A percentile compares a stretch with the other conserved stretches of the same genome.
Conservation (phyloP, 1,140 invertebrate species). For the Nautilus pompilius region DNA sequence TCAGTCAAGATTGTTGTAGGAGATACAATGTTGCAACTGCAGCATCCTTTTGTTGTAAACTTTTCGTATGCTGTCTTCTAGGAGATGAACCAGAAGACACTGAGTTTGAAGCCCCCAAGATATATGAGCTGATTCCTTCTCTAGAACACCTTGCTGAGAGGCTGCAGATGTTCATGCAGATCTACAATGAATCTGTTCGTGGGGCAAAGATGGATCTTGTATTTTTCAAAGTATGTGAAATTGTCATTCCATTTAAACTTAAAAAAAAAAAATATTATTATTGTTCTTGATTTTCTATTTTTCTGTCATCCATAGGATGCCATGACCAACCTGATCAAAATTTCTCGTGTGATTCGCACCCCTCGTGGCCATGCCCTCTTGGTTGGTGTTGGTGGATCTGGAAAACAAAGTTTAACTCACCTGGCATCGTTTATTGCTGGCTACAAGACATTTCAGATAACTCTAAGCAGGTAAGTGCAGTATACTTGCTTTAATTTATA, state of each 20-base stretch:
- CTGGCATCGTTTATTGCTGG: constrained; percentile 94
- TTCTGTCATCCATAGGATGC: constrained; percentile 67
- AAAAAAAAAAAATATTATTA: neutral
- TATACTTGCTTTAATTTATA: neutral
- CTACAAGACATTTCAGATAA: constrained; percentile 95
- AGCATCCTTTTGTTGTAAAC: too few relatives aligned
- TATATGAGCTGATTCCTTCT: constrained; percentile 81
- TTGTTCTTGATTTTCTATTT: neutral
- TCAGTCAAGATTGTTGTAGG: too few relatives aligned
- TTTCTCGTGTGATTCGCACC: constrained; percentile 91
- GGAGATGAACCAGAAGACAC: constrained; percentile 90
- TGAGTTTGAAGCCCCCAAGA: constrained; percentile 84
- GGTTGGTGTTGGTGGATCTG: constrained; percentile 93
- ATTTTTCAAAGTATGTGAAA: constrained; percentile 79
- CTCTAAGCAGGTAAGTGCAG: constrained; percentile 71
- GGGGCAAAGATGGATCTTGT: constrained; percentile 95
- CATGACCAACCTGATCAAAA: constrained; percentile 94
- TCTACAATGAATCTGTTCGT: constrained; percentile 94
- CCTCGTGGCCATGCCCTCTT: constrained; percentile 92
- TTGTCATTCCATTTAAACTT: neutral
- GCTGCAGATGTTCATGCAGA: constrained; percentile 83
- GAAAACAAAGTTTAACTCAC: constrained; percentile 94
- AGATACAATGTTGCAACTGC: too few relatives aligned
- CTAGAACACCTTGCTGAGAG: constrained; percentile 75
- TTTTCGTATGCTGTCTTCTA: constrained; percentile 12